These are phyloP conservation scores for Apostichopus californicus DNA, from an alignment of 35 echinoderm and acorn worm species.

Conservation along the genomic window DNA sequence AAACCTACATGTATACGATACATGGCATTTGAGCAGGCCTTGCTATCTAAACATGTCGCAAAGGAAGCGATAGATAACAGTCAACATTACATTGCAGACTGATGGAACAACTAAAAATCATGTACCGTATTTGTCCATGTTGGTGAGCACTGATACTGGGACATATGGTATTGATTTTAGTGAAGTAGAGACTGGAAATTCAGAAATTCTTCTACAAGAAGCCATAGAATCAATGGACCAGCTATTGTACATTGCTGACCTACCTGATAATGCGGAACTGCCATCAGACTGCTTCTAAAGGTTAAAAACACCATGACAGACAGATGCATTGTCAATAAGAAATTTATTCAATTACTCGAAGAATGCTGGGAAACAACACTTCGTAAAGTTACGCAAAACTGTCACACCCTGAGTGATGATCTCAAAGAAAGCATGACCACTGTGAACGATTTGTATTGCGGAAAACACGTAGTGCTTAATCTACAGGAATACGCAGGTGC, in stretches of 20 bases:
- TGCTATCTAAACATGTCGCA: constrained; percentile 58
- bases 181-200: constrained; percentile 32
- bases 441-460: too few relatives aligned
- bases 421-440: too few relatives aligned
- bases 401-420: too few relatives aligned
- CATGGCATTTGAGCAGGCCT: constrained; percentile 82
- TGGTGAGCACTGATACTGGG: constrained; percentile 8
- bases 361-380: constrained; percentile 54
- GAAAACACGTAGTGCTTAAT: too few relatives aligned
- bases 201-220: not conserved
- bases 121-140: constrained; percentile 35
- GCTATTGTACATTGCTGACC: not conserved
- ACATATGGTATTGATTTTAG: constrained; percentile 12
- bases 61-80: constrained; percentile 18
- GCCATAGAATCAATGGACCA: constrained; percentile 19
- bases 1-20: constrained; percentile 63
- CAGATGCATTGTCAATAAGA: constrained; percentile 64
- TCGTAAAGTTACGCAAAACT: constrained; percentile 58
- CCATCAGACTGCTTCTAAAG: constrained; percentile 23
- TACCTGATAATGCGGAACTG: not conserved
- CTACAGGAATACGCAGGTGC: constrained; percentile 73
- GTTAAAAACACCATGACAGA: constrained; percentile 68
- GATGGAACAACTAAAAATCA: constrained; percentile 55
- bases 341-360: constrained; percentile 50
- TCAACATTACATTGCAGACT: not conserved